Evolutionary conservation across 2,113 vertebrate genomes (phyloP).

Genomic region (Brachyistius frenatus): DNA sequence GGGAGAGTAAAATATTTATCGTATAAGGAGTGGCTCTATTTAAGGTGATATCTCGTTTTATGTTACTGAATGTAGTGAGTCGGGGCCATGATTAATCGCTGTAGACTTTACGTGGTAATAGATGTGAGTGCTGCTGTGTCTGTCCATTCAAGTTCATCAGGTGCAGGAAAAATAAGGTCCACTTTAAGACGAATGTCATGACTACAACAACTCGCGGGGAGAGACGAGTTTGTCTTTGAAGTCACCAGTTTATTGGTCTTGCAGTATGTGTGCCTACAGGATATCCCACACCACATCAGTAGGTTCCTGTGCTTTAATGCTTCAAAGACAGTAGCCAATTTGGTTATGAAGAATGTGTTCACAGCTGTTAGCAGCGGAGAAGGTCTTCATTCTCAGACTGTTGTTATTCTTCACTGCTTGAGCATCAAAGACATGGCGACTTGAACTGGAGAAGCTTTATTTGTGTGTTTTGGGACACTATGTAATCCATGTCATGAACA

Average conservation of each 20-base stretch:
- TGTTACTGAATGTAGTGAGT: constrained; percentile 38
- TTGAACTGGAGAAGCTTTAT: constrained; percentile 48
- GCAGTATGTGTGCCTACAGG: constrained; percentile 28
- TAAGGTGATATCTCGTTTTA: constrained; percentile 24
- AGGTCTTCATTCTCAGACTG: constrained; percentile 32
- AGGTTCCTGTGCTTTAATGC: constrained; percentile 37
- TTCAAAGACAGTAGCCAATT: constrained; percentile 51
- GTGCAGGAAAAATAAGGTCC: constrained; percentile 58
- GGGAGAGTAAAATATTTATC: constrained; percentile 30
- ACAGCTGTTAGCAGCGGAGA: constrained; percentile 27
- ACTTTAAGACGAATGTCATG: constrained; percentile 55
- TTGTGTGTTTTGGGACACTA: constrained; percentile 45
- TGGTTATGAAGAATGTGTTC: constrained; percentile 44
- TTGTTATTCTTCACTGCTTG: constrained; percentile 35
- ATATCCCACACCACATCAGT: constrained; percentile 50
- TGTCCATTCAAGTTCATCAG: constrained; percentile 69
- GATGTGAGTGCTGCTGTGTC: constrained; percentile 41
- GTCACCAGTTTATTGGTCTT: constrained; percentile 36
- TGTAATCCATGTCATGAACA: constrained; percentile 52
- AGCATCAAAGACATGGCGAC: constrained; percentile 37
- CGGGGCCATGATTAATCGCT: constrained; percentile 53
- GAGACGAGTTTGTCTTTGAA: constrained; percentile 64
- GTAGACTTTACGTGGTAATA: constrained; percentile 52
- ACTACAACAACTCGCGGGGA: constrained; percentile 33
- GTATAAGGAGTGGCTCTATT: constrained; percentile 39